Conservation (phyloP, 2,888 invertebrate species). For the Sturmia bella region DNA sequence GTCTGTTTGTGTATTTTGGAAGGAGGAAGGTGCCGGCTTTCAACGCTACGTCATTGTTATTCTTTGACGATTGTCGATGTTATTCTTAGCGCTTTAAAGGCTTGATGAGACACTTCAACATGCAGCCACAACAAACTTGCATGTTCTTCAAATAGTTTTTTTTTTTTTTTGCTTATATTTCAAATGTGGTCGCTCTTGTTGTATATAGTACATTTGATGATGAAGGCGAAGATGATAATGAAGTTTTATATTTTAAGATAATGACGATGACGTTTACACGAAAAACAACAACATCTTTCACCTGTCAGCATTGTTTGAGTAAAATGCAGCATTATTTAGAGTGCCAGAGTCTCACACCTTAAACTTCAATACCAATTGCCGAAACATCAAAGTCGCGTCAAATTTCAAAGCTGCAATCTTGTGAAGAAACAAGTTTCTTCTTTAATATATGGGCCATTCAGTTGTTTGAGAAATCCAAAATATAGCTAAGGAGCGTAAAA, state of each 20-base stretch:
- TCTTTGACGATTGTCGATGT: slow-evolving; percentile 70
- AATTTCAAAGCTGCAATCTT: slow-evolving; percentile 57
- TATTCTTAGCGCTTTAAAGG: slow-evolving; percentile 69
- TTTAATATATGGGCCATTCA: slow-evolving; percentile 40
- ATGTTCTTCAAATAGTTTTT: slow-evolving; percentile 43
- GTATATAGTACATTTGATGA: slow-evolving; percentile 31
- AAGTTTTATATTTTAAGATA: background rate
- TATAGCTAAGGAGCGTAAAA: no score
- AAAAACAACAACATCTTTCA: slow-evolving; percentile 58
- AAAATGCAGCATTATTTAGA: slow-evolving; percentile 65
- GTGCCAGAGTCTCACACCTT: slow-evolving; percentile 69
- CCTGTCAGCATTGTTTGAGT: slow-evolving; percentile 68
- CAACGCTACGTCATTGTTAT: slow-evolving; percentile 69
- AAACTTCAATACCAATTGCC: slow-evolving; percentile 69
- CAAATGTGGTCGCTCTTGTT: slow-evolving; percentile 45
- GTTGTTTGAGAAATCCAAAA: no score
- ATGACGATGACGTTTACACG: slow-evolving; percentile 3
- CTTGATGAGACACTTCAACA: slow-evolving; percentile 67
- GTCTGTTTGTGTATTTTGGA: slow-evolving; percentile 4
- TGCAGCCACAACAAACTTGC: slow-evolving; percentile 52
- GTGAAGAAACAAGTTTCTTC: background rate
- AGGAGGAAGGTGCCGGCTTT: slow-evolving; percentile 69
- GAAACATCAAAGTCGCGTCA: slow-evolving; percentile 70
- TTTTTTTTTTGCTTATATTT: slow-evolving; percentile 14
- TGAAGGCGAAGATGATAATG: slow-evolving; percentile 32